Evolutionary conservation across 2,888 invertebrate genomes (phyloP).

Genomic region (Drosophila meridiana): DNA sequence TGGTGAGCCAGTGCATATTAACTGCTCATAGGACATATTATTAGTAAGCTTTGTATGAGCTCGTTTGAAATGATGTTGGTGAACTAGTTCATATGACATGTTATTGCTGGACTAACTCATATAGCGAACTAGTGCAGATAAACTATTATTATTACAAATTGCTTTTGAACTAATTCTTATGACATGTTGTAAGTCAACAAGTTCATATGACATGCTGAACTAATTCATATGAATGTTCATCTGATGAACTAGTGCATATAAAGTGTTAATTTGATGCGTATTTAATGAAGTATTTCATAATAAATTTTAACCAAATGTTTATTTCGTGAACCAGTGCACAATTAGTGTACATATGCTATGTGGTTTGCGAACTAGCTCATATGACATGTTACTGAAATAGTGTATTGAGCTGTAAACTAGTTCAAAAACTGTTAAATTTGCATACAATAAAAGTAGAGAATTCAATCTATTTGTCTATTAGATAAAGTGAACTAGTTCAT

Average conservation of each 20-base stretch:
- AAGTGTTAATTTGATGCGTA: too few relatives aligned
- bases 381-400: too few relatives aligned
- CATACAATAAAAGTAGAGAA: background rate
- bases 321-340: background rate
- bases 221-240: background rate
- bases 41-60: too few relatives aligned
- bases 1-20: background rate
- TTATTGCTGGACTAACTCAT: background rate
- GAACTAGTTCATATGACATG: background rate
- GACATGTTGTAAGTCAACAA: background rate
- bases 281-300: background rate
- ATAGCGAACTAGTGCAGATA: too few relatives aligned
- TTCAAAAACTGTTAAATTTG: background rate
- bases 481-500: background rate
- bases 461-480: background rate
- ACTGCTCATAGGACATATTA: background rate
- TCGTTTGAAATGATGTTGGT: background rate
- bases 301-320: background rate
- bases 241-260: background rate
- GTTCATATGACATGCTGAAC: background rate
- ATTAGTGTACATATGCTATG: background rate
- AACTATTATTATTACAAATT: too few relatives aligned
- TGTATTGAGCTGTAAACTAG: constrained; percentile 1
- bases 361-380: background rate
- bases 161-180: too few relatives aligned